Base-by-base conservation (phyloP, 2,888 invertebrate species). In the Acronicta alni region DNA sequence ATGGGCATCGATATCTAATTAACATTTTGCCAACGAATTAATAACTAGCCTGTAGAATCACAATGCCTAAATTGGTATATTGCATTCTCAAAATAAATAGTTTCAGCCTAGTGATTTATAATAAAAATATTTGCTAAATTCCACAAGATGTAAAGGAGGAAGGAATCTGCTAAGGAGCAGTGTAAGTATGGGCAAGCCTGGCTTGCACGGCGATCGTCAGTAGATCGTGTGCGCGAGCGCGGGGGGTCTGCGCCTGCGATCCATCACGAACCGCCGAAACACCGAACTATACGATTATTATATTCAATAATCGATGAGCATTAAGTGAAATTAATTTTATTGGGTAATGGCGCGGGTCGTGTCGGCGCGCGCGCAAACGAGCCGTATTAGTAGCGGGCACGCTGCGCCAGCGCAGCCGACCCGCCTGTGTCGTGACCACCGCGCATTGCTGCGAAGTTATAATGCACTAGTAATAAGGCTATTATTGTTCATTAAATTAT, bases 261-360 rank as follows among this genome's bases (percentile, higher is more conserved):
- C 91, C 87, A 90, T 92, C 92, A 92, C 87, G 86, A 86, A 80
- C 82, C 82, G 82, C 88, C 90, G 85, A 91, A 91, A 87, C 83
- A 84, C 81, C 80, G 72, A 84, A 89, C 90, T 86, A 85, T 90
- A 90, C 88, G 87, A 91, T 91, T 90, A 91, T 89, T 89, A 89
- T 89, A 88, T 89, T 88, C 87, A 88, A 89, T 92, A 92, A 92
- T 91, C 90, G 90, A 92, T 91, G 89, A 88, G 87, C 89, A 91
- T 91, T 93, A 92, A 93, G 89, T 90, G 89, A 92, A 93, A 93
- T 93, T 92, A 93, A 93, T 93, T 92, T 92, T 90, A 91, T 93
- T 89, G 90, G 88, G 89, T 90, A 92, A 93, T 89, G 86, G 86
- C 82, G 77, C 83, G 71, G 87, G 83, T 91, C 91, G 90, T 91